phyloP scores from a whole-genome alignment of 2,113 vertebrate species.

The Urocitellus parryii region DNA sequence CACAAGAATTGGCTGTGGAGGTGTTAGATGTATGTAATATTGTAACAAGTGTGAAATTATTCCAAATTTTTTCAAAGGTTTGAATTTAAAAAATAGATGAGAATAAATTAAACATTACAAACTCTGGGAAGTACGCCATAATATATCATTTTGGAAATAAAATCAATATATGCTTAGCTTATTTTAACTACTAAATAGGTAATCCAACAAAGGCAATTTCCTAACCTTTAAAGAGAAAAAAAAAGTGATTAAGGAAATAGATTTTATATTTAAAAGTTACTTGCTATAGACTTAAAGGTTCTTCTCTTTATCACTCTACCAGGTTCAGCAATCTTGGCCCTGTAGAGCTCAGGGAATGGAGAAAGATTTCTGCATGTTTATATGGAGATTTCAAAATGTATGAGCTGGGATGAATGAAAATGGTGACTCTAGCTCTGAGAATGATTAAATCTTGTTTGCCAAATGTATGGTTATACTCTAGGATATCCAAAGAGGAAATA shows the following conservation, averaged over 20 bases:
- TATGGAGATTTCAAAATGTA: not conserved
- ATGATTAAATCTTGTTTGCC: conserved; percentile 1
- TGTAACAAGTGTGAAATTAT: conserved; percentile 33
- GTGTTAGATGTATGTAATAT: not conserved
- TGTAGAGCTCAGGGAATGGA: conserved; percentile 28
- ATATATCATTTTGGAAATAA: conserved; percentile 80
- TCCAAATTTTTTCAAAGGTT: conserved; percentile 39
- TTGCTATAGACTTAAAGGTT: conserved; percentile 25
- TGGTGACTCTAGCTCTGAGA: not conserved
- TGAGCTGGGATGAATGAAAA: not conserved
- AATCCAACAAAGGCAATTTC: conserved; percentile 81
- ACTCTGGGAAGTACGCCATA: conserved; percentile 52
- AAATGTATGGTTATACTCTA: not conserved
- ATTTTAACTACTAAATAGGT: conserved; percentile 77
- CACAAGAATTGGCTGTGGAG: not conserved
- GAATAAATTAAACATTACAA: conserved; percentile 70
- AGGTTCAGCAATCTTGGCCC: not conserved
- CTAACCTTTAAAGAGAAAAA: conserved; percentile 76
- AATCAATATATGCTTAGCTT: conserved; percentile 82
- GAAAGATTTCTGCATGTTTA: conserved; percentile 38
- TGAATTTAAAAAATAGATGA: conserved; percentile 49
- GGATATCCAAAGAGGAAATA: not conserved
- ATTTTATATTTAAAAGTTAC: conserved; percentile 78
- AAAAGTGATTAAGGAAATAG: conserved; percentile 77
- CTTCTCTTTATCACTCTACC: conserved; percentile 21